These are phyloP conservation scores for Megaustenia siamemsis DNA, from an alignment of 2,888 invertebrate genomes.

Conservation along the genomic window DNA sequence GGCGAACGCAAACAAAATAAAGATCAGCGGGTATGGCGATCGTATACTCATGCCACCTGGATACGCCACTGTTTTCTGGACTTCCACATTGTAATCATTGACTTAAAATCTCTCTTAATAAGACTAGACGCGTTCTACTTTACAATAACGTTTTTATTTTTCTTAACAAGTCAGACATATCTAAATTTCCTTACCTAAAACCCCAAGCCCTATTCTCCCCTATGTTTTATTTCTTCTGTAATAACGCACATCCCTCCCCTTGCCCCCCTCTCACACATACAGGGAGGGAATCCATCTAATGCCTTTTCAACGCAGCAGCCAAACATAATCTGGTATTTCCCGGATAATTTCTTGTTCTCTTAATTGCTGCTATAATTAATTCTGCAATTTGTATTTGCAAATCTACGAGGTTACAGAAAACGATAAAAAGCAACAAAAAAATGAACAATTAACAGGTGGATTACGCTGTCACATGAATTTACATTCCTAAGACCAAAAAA, in stretches of 20 bases:
- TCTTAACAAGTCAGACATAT: no score
- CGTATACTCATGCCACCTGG: no score
- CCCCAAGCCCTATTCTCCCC: background rate
- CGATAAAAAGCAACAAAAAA: no score
- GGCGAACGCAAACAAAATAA: no score
- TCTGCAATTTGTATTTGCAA: no score
- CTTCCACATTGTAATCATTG: conserved; percentile 22
- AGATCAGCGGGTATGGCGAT: no score
- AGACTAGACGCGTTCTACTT: background rate
- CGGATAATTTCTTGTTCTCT: background rate
- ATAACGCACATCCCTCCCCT: background rate
- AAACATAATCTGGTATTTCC: background rate
- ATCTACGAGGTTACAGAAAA: no score
- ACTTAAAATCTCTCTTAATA: background rate
- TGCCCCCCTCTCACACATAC: background rate
- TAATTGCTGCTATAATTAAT: background rate
- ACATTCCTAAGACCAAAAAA: no score
- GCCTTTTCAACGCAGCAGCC: background rate
- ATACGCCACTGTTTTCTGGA: background rate
- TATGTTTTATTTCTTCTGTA: background rate
- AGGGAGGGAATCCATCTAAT: background rate
- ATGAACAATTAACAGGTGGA: no score
- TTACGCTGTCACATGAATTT: no score
- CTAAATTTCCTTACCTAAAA: no score
- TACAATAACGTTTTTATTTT: background rate